phyloP scores from a whole-genome alignment of 2,888 invertebrate species.

The Teleogryllus oceanicus region DNA sequence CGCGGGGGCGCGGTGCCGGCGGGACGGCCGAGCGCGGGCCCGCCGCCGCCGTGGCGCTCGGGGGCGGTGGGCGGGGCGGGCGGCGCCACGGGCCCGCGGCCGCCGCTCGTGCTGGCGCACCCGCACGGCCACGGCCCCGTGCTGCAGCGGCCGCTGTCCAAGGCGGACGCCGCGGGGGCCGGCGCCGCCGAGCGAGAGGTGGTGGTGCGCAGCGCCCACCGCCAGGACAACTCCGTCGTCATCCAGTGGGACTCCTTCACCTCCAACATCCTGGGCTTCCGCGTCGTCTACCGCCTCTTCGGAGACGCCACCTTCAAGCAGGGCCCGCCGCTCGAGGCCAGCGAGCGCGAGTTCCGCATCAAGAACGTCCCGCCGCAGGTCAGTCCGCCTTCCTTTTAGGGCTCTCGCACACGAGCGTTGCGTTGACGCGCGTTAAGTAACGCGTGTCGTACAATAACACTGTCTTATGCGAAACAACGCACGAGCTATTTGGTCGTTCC shows the following conservation, averaged over 20 bases:
- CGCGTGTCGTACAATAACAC: no score
- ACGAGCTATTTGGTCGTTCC: no score
- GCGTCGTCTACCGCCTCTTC: conserved; percentile 83
- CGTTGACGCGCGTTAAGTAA: no score
- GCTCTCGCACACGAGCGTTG: neutral
- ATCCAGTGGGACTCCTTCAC: conserved; percentile 90
- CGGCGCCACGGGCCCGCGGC: neutral
- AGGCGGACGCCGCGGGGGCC: neutral
- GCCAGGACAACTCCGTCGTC: conserved; percentile 81
- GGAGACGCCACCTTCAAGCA: conserved; percentile 87
- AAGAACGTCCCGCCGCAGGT: conserved; percentile 88
- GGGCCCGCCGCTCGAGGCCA: conserved; percentile 83
- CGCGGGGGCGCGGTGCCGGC: conserved; percentile 43
- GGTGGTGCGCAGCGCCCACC: conserved; percentile 77
- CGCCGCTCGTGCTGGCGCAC: conserved; percentile 67
- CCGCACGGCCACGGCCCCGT: conserved; percentile 50
- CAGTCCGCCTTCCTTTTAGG: conserved; percentile 39
- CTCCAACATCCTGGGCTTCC: conserved; percentile 81
- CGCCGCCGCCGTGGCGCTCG: conserved; percentile 24
- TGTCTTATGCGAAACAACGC: no score
- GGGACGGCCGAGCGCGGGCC: conserved; percentile 43
- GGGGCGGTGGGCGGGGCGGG: conserved; percentile 51
- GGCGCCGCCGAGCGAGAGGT: conserved; percentile 62
- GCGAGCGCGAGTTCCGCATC: conserved; percentile 87
- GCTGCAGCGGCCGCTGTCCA: conserved; percentile 51